A percentile compares a stretch with the other conserved stretches of the same genome.
phyloP scores from a whole-genome alignment of 1,140 invertebrate species.

The Platyscapa corneri region DNA sequence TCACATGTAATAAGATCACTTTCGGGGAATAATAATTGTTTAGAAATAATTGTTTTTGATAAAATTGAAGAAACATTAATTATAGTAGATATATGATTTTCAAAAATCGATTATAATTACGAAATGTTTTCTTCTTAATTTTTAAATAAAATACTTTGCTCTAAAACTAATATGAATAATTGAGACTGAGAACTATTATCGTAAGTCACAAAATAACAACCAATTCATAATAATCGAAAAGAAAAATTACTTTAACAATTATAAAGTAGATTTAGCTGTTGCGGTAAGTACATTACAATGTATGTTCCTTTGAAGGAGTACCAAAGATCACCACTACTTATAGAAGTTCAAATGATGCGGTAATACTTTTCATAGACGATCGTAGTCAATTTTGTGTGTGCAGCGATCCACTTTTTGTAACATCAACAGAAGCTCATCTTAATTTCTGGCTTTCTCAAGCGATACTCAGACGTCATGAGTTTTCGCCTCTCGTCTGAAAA shows the following conservation, averaged over 20 bases:
- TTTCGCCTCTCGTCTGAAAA: conserved; percentile 29
- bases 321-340: not conserved
- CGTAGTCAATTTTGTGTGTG: not conserved
- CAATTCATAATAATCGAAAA: no score
- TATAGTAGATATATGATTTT: no score
- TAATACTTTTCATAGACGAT: not conserved
- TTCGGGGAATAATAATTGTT: no score
- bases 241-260: not conserved
- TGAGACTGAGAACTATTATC: no score
- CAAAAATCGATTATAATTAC: no score
- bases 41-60: no score
- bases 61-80: no score
- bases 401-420: conserved; percentile 23
- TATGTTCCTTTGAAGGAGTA: not conserved
- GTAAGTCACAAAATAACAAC: no score
- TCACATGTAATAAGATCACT: no score
- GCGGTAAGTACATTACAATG: not conserved
- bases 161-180: no score
- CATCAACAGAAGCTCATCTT: conserved; percentile 25
- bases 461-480: conserved; percentile 47
- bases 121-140: no score
- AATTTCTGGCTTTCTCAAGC: conserved; percentile 22
- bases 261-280: not conserved
- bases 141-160: no score
- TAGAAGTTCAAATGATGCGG: not conserved